Base-by-base conservation (phyloP, 2,888 invertebrate species). In the Syritta pipiens region DNA sequence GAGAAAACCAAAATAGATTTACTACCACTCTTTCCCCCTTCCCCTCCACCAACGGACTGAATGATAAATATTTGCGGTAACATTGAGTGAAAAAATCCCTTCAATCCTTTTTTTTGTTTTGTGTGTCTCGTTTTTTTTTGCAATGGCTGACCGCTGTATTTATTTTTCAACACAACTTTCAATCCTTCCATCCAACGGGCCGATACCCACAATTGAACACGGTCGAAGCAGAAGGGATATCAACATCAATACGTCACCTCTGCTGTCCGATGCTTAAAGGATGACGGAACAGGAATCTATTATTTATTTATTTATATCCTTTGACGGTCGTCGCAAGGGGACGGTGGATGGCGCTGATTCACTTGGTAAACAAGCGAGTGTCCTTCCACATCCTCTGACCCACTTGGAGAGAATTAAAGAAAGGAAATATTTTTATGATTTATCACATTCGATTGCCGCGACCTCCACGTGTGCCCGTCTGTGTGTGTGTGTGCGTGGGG, bases 61-160 rank as follows among this genome's bases (percentile, higher is more conserved):
- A 69, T 69, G 69, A 69, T 69, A 69, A 69, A 69, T 69, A 69
- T 69, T 72, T 77, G 77, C 72, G 71, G 77, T 65, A 48, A 48
- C 37, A 22, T 51, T 53, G 32, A 46, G 63, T 40, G 48, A 77
- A 59, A 71, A 68, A 71, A 69, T 60, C 69, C 60, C 46, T 69
- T 51, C 53, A 69, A 77, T 77, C 59, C 71, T 65, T 77, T n/a
- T n/a, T n/a, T n/a, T n/a, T n/a, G n/a, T n/a, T n/a, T n/a, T n/a
- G n/a, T n/a, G n/a, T n/a, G n/a, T n/a, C n/a, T n/a, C n/a, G n/a
- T n/a, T n/a, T n/a, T n/a, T n/a, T n/a, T 77, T 42, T 60, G 28
- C 53, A 19, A 51, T 40, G 26, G 30, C 37, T 44, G 57, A 51
- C 63, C 76, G 60, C 60, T 53, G 60, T 53, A 60, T 69, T 69